Evolutionary conservation across 2,113 vertebrate genomes (phyloP), one percentile per base, ranked within the genome.

Genomic region (Lophotis ruficrista): DNA sequence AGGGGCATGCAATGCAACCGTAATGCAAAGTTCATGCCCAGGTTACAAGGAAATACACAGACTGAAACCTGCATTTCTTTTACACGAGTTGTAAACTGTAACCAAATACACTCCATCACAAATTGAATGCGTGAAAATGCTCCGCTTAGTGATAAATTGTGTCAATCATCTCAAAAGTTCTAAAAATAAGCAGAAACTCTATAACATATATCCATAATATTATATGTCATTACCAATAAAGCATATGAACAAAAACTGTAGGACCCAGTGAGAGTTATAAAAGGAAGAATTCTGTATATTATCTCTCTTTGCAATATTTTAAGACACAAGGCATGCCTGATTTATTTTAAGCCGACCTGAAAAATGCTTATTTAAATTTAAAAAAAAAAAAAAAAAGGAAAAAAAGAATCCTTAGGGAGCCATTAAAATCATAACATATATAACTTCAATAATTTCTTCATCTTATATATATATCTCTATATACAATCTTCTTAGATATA

Each of bases 391-490:
- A 12, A 30, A 33, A 13, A 45, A 37, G 43, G 33, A 30, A 14
- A 43, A 31, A 50, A 3, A 27, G 37, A 13, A 47, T 80, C 84
- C 69, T 72, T 18, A 69, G 57, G 50, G 93, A 90, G 19, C 48
- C 43, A 80, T 94, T 96, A 94, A 90, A 95, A 76, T 20, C 6
- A 8, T n/a, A 87, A 87, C 43, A 93, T 89, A 80, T 17, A 70
- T 66, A 61, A 95, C 83, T 92, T 33, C 31, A 84, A 54, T 81
- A 17, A 53, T 65, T 35, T 51, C n/a, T 81, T 90, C 8, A 48
- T 50, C 7, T 94, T 57, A 65, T 35, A 89, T 43, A 43, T n/a
- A 31, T 14, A 8, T 10, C 31, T 20, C 12, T 90, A 64, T 48
- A 61, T 19, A 79, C 70, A 79, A 72, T 16, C 31, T 87, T 37